Conservation (phyloP, 1,140 invertebrate genomes). For the Neuroterus valhalla region DNA sequence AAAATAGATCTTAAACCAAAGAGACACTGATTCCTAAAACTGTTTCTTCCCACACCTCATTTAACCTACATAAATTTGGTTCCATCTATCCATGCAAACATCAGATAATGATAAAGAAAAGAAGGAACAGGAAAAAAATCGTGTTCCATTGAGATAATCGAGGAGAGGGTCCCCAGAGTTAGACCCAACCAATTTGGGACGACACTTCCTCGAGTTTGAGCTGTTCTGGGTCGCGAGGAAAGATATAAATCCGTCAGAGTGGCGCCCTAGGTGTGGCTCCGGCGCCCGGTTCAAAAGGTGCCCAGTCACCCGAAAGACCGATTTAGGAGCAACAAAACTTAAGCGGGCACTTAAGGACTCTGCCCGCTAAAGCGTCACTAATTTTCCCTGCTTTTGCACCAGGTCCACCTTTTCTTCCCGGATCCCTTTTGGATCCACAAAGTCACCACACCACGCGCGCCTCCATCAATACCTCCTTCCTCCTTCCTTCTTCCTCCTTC, state of each 20-base stretch:
- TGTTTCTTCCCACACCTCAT: background rate
- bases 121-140: background rate
- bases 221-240: slow-evolving; percentile 37
- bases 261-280: slow-evolving; percentile 66
- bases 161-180: background rate
- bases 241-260: slow-evolving; percentile 55
- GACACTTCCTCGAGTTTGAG: slow-evolving; percentile 35
- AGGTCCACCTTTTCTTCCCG: background rate
- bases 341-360: slow-evolving; percentile 61
- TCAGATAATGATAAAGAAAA: too few relatives aligned
- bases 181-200: background rate
- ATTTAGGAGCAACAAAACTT: slow-evolving; percentile 61
- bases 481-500: too few relatives aligned
- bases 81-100: background rate
- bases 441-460: slow-evolving; percentile 46
- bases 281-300: slow-evolving; percentile 57
- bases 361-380: slow-evolving; percentile 60
- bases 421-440: background rate
- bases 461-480: slow-evolving; percentile 43
- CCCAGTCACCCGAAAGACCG: slow-evolving; percentile 48
- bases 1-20: background rate
- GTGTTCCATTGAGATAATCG: background rate
- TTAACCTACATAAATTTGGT: background rate
- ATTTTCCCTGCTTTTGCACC: slow-evolving; percentile 56
- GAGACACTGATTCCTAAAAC: background rate